Evolutionary conservation across 2,888 invertebrate genomes (phyloP).

Genomic region (Agonopterix heracliana): DNA sequence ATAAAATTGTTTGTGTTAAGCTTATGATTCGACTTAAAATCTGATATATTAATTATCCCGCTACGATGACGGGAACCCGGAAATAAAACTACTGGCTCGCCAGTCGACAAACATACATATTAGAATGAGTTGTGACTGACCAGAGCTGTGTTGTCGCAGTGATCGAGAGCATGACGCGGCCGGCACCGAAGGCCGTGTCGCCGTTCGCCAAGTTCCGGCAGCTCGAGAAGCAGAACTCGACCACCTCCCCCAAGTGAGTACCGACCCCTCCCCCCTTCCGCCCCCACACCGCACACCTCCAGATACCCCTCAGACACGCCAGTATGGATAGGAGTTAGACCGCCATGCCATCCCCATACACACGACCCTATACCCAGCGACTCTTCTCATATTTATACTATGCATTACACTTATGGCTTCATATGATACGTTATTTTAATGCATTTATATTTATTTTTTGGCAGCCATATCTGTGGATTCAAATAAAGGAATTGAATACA

Average conservation of each 20-base stretch:
- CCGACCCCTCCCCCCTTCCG: background rate
- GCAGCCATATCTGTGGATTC: conserved; percentile 64
- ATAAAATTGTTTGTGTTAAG: no score
- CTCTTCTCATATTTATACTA: conserved; percentile 27
- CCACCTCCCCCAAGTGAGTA: conserved; percentile 86
- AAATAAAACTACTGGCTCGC: no score
- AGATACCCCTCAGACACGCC: no score
- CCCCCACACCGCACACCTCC: background rate
- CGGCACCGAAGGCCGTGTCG: conserved; percentile 82
- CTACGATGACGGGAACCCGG: no score
- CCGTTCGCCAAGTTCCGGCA: conserved; percentile 95
- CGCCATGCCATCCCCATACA: conserved; percentile 11
- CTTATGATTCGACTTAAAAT: no score
- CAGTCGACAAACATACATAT: background rate
- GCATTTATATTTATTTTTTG: conserved; percentile 45
- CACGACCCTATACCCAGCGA: conserved; percentile 5
- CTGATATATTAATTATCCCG: no score
- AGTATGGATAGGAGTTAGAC: background rate
- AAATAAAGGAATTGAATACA: conserved; percentile 56
- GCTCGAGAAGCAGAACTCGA: conserved; percentile 91
- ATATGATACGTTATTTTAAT: conserved; percentile 42
- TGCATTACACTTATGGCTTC: conserved; percentile 42
- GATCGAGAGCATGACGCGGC: conserved; percentile 68
- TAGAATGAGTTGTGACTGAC: background rate
- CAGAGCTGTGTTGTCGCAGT: conserved; percentile 45